Evolutionary conservation across 2,888 invertebrate species (phyloP), one percentile per base, ranked within the genome.

Genomic region (Nudaria mundana): DNA sequence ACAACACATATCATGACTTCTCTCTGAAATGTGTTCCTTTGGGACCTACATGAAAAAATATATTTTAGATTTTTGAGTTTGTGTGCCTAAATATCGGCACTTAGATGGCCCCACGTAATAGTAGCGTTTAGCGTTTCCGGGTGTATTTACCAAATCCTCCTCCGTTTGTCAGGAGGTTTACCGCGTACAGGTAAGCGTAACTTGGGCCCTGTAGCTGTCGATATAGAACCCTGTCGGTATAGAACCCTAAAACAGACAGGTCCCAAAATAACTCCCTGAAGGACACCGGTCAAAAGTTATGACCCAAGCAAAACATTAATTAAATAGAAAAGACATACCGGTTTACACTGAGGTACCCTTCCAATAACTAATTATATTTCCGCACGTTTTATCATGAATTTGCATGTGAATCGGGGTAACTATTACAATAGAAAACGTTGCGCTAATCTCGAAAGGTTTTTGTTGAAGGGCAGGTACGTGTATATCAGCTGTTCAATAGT

Each of bases 341-440:
- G 84, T 83, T 78, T 57, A 55, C 59, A 76, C 77, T 79, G 76
- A 80, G 72, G 73, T 71, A 76, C 81, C 81, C 74, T 59, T 48
- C 47, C 48, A 35, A 78, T 78, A 82, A 81, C 86, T 87, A 88
- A 89, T 89, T 89, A 88, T 88, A 79, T 83, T 82, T 85, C 83
- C 79, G 81, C 88, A 86, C 87, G 84, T 85, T 83, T 82, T 80
- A 87, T 80, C 72, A 66, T 52, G 47, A 60, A 83, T 87, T 86
- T 85, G 84, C 85, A 87, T 86, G 76, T 70, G 85, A 86, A 86
- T 83, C 64, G 73, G 67, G 74, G 75, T 64, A 62, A 62, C 63
- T 69, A 43, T 33, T 34, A 85, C 80, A 86, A 84, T 82, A 75
- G 81, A 59, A 66, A 69, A 71, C 65, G 64, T 68, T 78, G 81